A percentile compares a stretch with the other conserved stretches of the same genome.
phyloP scores from a whole-genome alignment of 2,797 vertebrate genomes.

The Staurois parvus region DNA sequence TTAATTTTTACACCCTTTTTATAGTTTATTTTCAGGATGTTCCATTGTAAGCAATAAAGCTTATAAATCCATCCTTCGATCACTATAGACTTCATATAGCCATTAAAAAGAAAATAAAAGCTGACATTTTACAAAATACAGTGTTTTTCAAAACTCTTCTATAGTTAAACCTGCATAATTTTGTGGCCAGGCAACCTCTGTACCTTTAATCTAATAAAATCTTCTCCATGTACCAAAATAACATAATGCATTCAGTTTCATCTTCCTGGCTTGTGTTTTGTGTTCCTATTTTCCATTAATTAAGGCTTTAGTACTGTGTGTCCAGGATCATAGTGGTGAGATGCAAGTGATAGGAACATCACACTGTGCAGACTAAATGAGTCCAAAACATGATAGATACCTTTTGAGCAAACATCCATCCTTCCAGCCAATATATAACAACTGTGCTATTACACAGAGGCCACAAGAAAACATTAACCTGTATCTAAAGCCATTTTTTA shows the following conservation, averaged over 20 bases:
- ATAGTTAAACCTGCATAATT: background rate
- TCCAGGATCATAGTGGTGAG: background rate
- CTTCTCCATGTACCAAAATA: background rate
- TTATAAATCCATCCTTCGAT: background rate
- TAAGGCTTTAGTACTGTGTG: background rate
- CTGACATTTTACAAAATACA: background rate
- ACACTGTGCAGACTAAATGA: background rate
- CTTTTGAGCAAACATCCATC: background rate
- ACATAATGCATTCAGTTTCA: background rate
- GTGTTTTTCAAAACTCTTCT: background rate
- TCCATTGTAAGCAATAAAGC: background rate
- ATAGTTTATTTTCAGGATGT: background rate
- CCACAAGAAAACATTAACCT: background rate
- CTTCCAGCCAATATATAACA: background rate
- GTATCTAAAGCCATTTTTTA: too few relatives aligned
- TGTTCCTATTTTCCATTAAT: conserved; percentile 2
- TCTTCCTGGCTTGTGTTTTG: background rate
- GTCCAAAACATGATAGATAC: background rate
- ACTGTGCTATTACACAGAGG: background rate
- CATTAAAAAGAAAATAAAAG: background rate
- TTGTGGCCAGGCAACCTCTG: background rate
- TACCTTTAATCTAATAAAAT: background rate
- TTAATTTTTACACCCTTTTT: background rate
- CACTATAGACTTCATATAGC: background rate
- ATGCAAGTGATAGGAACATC: background rate